These are phyloP conservation scores for Orthonevra nobilis DNA, from an alignment of 2,888 invertebrate genomes.

Conservation along the genomic window DNA sequence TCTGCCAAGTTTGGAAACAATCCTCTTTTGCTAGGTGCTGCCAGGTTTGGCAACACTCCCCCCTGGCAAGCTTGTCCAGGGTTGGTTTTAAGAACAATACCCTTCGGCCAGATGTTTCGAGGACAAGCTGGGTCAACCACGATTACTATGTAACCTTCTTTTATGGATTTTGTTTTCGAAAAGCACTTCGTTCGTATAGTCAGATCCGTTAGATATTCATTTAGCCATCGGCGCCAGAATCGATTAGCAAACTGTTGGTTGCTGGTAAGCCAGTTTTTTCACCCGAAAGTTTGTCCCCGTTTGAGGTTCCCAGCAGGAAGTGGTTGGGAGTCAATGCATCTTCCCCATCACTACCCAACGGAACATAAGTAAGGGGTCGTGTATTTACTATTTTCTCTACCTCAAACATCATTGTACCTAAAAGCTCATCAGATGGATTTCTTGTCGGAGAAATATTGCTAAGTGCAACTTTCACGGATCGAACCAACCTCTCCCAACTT, in stretches of 20 bases:
- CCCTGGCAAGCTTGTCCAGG: background rate
- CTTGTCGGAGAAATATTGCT: no score
- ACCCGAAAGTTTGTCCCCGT: background rate
- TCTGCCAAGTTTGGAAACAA: no score
- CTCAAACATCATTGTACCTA: no score
- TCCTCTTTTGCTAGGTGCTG: no score
- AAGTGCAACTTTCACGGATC: no score
- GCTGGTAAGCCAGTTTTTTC: slow-evolving; percentile 27
- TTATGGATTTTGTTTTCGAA: slow-evolving; percentile 15
- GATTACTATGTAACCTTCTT: slow-evolving; percentile 40
- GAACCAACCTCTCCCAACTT: no score
- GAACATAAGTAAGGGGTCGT: no score
- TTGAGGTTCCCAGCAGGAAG: background rate
- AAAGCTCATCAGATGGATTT: no score
- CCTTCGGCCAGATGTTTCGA: slow-evolving; percentile 46
- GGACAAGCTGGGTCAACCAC: slow-evolving; percentile 43
- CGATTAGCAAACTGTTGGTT: slow-evolving; percentile 36
- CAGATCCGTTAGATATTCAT: slow-evolving; percentile 39
- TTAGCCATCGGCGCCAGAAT: slow-evolving; percentile 47
- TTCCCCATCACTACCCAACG: no score
- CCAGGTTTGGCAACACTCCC: no score
- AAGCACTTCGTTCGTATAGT: slow-evolving; percentile 55
- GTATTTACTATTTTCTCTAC: no score
- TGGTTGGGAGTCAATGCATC: background rate
- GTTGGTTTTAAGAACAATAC: background rate